Evolutionary conservation across 1,140 invertebrate genomes (phyloP).

Genomic region (Homalodisca vitripennis): DNA sequence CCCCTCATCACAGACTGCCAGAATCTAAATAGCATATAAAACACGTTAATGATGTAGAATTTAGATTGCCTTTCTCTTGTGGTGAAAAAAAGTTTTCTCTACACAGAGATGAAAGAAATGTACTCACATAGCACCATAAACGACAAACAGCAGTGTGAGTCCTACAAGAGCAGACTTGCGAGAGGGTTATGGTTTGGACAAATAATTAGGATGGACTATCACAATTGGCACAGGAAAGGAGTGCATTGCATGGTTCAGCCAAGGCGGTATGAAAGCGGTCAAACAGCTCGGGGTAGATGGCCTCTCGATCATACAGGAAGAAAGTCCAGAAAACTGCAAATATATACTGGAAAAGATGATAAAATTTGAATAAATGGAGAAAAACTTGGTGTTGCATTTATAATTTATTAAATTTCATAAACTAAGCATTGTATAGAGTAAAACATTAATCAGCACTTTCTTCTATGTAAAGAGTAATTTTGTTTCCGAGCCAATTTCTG

Average conservation of each 20-base stretch:
- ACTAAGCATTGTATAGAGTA: no score
- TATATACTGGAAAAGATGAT: slow-evolving; percentile 60
- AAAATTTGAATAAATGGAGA: no score
- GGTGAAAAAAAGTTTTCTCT: no score
- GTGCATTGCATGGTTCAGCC: slow-evolving; percentile 69
- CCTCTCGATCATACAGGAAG: slow-evolving; percentile 63
- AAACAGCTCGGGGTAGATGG: slow-evolving; percentile 61
- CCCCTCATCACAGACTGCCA: neutral
- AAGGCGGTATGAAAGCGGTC: slow-evolving; percentile 61
- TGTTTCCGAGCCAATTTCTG: no score
- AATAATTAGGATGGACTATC: neutral
- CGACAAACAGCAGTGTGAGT: neutral
- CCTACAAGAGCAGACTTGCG: neutral
- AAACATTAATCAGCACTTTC: no score
- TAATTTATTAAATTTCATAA: no score
- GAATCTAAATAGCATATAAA: neutral
- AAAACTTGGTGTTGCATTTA: no score
- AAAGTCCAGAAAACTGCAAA: slow-evolving; percentile 64
- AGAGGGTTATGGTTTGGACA: neutral
- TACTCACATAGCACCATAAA: neutral
- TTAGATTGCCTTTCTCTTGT: neutral
- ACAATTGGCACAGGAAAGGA: slow-evolving; percentile 4
- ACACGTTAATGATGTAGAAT: neutral
- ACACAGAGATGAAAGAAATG: no score
- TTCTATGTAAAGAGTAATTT: no score